phyloP scores from a whole-genome alignment of 2,113 vertebrate species.

The Gambusia affinis region DNA sequence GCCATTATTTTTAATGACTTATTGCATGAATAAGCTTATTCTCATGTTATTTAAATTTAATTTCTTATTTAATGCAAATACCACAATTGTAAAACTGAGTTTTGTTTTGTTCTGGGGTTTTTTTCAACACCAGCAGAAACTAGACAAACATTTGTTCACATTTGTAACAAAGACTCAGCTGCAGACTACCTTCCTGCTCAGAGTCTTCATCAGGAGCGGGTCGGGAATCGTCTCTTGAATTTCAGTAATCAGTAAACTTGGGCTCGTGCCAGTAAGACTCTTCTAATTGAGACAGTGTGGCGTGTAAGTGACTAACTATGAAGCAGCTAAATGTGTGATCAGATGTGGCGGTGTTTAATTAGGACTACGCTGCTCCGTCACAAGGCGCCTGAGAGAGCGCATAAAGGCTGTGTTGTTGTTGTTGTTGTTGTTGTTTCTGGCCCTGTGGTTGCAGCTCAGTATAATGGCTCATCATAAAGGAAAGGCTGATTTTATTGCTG shows the following conservation, averaged over 20 bases:
- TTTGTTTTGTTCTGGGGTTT: no score
- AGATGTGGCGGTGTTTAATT: conserved; percentile 1
- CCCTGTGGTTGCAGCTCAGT: conserved; percentile 2
- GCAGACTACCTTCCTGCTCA: not conserved
- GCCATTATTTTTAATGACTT: no score
- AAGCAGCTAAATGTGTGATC: not conserved
- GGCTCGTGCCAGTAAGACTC: not conserved
- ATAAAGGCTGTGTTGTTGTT: not conserved
- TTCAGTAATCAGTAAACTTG: not conserved
- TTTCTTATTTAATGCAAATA: no score
- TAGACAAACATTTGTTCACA: no score
- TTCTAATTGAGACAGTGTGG: not conserved
- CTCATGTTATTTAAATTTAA: no score
- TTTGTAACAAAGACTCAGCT: no score
- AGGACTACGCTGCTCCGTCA: conserved; percentile 3
- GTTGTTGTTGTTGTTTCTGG: not conserved
- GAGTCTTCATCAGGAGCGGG: not conserved
- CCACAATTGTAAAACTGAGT: no score
- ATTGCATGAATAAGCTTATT: no score
- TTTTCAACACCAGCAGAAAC: no score
- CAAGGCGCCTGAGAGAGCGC: not conserved
- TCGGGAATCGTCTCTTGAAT: not conserved
- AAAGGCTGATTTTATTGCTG: conserved; percentile 55
- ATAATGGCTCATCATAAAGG: conserved; percentile 44
- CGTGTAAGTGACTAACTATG: not conserved